Percentiles rank a stretch among this genome's conserved stretches.
Conservation (phyloP, 2,797 vertebrate species). For the Leptatherina wallacei region DNA sequence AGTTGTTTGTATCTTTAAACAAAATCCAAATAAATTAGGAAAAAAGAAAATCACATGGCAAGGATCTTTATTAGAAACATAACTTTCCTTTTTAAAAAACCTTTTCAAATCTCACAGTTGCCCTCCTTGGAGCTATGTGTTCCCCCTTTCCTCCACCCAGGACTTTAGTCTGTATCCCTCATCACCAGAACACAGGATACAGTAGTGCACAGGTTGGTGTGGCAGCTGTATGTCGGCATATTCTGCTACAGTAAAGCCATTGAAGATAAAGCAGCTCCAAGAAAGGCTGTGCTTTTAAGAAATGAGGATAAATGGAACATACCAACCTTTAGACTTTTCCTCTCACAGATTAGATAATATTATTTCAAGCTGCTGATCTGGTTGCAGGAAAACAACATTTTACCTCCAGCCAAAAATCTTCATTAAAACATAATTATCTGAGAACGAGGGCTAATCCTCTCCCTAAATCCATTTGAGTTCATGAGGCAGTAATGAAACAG, state of each 20-base stretch:
- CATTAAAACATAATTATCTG: conserved; percentile 62
- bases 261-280: conserved; percentile 17
- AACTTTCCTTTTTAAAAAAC: conserved; percentile 51
- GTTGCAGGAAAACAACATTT: conserved; percentile 16
- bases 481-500: conserved; percentile 59
- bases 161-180: conserved; percentile 4
- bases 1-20: background rate
- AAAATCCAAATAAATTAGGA: conserved; percentile 22
- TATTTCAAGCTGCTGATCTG: conserved; percentile 19
- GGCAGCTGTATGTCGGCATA: conserved; percentile 53
- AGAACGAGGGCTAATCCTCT: conserved; percentile 47
- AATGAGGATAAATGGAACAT: conserved; percentile 6
- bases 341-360: background rate
- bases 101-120: conserved; percentile 53
- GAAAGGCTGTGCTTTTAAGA: conserved; percentile 17
- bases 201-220: conserved; percentile 32
- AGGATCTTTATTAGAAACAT: conserved; percentile 54
- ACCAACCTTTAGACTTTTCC: background rate
- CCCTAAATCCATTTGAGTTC: conserved; percentile 56
- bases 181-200: background rate
- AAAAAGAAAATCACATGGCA: conserved; percentile 34
- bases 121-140: conserved; percentile 20
- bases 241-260: conserved; percentile 37
- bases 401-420: conserved; percentile 46
- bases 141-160: conserved; percentile 41